Percentiles rank a stretch among this genome's conserved stretches.
These are phyloP conservation scores for Gadus chalcogrammus DNA, from an alignment of 2,113 vertebrate genomes.

Conservation along the genomic window DNA sequence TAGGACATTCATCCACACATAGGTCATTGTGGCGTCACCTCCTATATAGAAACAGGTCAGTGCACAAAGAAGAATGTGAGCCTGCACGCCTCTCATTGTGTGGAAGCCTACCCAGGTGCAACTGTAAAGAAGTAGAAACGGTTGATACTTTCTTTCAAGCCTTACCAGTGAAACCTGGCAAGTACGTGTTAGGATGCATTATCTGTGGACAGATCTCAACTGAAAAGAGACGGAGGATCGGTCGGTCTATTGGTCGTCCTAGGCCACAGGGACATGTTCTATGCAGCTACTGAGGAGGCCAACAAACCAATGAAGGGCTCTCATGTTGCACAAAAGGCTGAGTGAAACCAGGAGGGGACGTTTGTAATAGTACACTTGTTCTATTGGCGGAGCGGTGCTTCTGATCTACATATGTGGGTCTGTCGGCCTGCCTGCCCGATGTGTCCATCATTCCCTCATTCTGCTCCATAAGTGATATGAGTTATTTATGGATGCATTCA, in stretches of 20 bases:
- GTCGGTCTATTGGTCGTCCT: no score
- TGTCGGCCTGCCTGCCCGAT: neutral
- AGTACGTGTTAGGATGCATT: neutral
- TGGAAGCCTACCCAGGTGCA: neutral
- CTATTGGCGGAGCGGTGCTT: neutral
- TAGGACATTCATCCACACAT: no score
- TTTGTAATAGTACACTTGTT: slow-evolving; percentile 24
- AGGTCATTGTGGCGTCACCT: no score
- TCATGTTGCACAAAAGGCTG: slow-evolving; percentile 21
- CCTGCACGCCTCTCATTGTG: neutral
- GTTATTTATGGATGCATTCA: no score
- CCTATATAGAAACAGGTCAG: no score
- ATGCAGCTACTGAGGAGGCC: neutral
- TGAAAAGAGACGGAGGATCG: neutral
- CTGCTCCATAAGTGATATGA: neutral
- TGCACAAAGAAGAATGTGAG: neutral
- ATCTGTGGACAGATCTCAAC: neutral
- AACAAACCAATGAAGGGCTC: slow-evolving; percentile 2
- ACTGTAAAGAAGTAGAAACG: neutral
- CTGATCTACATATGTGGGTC: neutral
- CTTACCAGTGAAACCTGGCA: neutral
- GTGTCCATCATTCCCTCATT: slow-evolving; percentile 2
- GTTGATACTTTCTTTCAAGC: neutral
- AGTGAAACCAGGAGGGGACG: neutral
- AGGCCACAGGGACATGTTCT: neutral